Evolutionary conservation across 2,888 invertebrate genomes (phyloP), one percentile per base, ranked within the genome.

Genomic region (Lasioglossum lativentre): DNA sequence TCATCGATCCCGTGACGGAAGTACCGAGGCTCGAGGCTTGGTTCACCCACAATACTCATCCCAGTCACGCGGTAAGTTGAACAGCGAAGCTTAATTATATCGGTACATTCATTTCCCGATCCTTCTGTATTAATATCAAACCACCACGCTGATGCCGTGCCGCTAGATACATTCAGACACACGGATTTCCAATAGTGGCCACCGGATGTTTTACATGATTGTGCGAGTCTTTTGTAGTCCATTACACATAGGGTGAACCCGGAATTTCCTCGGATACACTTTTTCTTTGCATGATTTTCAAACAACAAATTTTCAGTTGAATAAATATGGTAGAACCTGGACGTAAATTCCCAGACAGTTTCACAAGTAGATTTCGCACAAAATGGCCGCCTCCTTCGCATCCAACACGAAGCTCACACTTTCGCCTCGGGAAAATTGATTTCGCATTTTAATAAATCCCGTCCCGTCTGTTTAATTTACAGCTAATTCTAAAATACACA

Each of bases 1-100:
- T 99, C 96, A 99, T 99, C 93, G 99, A 99, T 96, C 99, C 99
- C 0, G 98, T 99, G 38, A 99, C 99, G 27, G 99, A 99, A 96
- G 99, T 99, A 81, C 98, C 98, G 34, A 97, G 98, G 87, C 96
- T 98, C 88, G 98, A 98, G 94, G 98, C 98, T 94, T 99, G 99
- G 99, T 99, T 99, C 95, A 97, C 98, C 47, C 97, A 99, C 95
- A 99, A 99, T 95, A 99, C 99, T 56, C 99, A 99, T 96, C 99
- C 99, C 63, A 99, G 99, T 91, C 99, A 99, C 95, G 98, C 95
- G 92, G 95, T 95, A 93, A 86, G 86, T 87, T 73, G 59, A 59
- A 75, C 68, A 56, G 19, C 42, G 27, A 10, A 70, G 34, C 23
- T 63, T 80, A 59, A 78, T 76, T 86, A 85, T 86, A 85, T 86